Percentiles rank a stretch among this genome's conserved stretches.
These are phyloP conservation scores for Drosophila virilis DNA, from an alignment of 1,140 invertebrate species.

Conservation along the genomic window DNA sequence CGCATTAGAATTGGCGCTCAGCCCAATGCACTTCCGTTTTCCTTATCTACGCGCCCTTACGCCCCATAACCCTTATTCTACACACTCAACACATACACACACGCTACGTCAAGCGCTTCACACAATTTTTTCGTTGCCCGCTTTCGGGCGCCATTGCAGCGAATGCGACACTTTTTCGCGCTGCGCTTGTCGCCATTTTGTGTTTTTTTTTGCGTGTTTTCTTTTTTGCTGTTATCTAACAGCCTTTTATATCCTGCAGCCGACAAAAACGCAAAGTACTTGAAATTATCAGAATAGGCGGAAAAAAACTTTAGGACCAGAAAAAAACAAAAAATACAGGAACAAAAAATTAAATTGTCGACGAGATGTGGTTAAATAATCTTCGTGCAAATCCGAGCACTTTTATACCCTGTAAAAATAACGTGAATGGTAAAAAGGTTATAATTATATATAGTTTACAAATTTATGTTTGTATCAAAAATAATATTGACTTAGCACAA, in stretches of 20 bases:
- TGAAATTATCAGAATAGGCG: conserved; percentile 53
- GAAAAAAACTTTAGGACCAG: conserved; percentile 2
- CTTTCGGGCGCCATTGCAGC: conserved; percentile 30
- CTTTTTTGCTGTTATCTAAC: conserved; percentile 44
- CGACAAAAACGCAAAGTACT: conserved; percentile 56
- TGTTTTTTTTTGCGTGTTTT: conserved; percentile 31
- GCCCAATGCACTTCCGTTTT: conserved; percentile 77
- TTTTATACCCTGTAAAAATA: conserved; percentile 2
- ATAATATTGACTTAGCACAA: too few species aligned
- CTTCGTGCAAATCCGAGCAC: conserved; percentile 46
- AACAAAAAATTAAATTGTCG: conserved; percentile 46
- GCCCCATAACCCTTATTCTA: neutral
- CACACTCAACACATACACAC: conserved; percentile 1
- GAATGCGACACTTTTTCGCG: conserved; percentile 47
- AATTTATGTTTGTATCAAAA: too few species aligned
- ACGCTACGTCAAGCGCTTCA: neutral
- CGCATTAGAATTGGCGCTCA: conserved; percentile 82
- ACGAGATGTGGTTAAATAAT: conserved; percentile 75
- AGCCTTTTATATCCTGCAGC: conserved; percentile 58
- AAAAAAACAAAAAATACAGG: conserved; percentile 15
- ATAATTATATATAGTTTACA: neutral
- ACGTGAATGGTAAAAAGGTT: neutral
- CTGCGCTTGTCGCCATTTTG: conserved; percentile 33
- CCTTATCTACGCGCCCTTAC: conserved; percentile 40
- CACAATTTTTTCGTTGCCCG: conserved; percentile 35